These are phyloP conservation scores for Watsonalla cultraria DNA, from an alignment of 2,888 invertebrate genomes.

Conservation along the genomic window DNA sequence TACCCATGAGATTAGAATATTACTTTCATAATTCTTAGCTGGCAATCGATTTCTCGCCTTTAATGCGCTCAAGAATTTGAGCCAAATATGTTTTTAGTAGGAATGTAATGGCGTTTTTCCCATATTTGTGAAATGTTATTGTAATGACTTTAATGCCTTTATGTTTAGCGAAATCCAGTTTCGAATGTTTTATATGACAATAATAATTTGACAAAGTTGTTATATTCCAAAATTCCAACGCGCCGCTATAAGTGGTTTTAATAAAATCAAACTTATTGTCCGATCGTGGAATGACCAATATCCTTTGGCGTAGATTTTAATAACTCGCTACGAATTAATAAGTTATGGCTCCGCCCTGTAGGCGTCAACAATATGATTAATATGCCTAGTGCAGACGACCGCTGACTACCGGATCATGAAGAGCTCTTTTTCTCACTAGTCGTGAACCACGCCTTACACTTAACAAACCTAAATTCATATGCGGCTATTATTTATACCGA, in stretches of 20 bases:
- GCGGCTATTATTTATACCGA: constrained; percentile 54
- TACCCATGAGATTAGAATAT: not conserved
- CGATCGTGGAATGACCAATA: constrained; percentile 31
- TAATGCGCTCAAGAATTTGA: not conserved
- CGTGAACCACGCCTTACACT: constrained; percentile 44
- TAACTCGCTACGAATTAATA: constrained; percentile 71
- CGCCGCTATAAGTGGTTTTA: constrained; percentile 1
- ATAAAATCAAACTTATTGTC: constrained; percentile 5
- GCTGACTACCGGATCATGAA: constrained; percentile 65
- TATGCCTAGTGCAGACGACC: constrained; percentile 59
- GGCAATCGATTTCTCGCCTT: not conserved
- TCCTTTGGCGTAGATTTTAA: constrained; percentile 57
- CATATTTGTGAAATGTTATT: not conserved
- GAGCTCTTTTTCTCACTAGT: constrained; percentile 41
- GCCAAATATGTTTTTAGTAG: not conserved
- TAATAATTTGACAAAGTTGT: not conserved
- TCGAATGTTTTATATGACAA: not conserved
- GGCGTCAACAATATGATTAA: constrained; percentile 73
- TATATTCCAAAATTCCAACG: not conserved
- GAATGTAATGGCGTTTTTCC: too few species aligned
- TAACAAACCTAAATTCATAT: constrained; percentile 46
- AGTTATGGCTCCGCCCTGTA: constrained; percentile 65
- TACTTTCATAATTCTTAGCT: not conserved
- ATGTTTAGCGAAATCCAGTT: not conserved
- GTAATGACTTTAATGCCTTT: not conserved